Base-by-base conservation (phyloP, 2,113 vertebrate genomes). In the Gasterosteus aculeatus region DNA sequence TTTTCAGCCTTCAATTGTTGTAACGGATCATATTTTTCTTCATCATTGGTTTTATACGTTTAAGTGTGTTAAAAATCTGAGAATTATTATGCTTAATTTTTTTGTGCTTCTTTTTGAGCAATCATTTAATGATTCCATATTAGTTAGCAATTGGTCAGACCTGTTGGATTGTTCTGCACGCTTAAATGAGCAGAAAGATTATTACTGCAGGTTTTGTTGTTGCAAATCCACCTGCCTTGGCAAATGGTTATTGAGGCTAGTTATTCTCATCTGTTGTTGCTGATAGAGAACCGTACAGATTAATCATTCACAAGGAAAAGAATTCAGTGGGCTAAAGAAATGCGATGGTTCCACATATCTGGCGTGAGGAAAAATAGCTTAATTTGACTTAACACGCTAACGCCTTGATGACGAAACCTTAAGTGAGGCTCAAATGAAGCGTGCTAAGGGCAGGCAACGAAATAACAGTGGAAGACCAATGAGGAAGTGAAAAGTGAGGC, bases 401-500 rank as follows among this genome's bases (percentile, higher is more conserved):
- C 29, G 83, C 81, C 78, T 85, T 61, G 65, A 77, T 91, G 92
- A 93, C 84, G 88, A 88, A 83, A 92, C 84, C 85, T 80, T 77
- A 86, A 90, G 84, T 84, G 90, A 91, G 85, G 86, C 85, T 81
- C 72, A 90, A 90, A 92, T 89, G 88, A 92, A 92, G 91, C 86
- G 58, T 88, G 75, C 60, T 87, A 80, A 91, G 84, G 70, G 77
- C 69, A 85, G 83, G 77, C 77, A 85, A 72, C 49, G 79, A 72
- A 85, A 87, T 85, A 75, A 85, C 69, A 72, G 83, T 7, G 54
- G 54, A 80, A 53, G 80, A 89, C 85, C 80, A 81, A 85, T 71
- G 81, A 84, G 81, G 64, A 88, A 90, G 86, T 71, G 82, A 88
- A 93, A 92, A 92, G 90, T 83, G 87, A 93, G 87, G 91, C 91